Conservation (phyloP, 2,888 invertebrate species). For the Drosophila cognata region DNA sequence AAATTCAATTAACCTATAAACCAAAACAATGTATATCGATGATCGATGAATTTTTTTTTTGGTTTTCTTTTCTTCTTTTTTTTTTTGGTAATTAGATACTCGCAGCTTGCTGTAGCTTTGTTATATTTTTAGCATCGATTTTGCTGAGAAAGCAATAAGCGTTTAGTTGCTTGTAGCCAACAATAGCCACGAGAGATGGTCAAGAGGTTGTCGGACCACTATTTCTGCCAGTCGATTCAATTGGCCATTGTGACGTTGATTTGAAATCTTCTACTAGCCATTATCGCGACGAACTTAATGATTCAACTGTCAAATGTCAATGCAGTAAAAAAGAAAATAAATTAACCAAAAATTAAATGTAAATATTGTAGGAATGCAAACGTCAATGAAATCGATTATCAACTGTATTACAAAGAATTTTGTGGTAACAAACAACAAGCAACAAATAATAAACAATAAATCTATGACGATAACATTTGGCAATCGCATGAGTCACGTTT, state of each 20-base stretch:
- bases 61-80: too few relatives aligned
- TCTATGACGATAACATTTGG: background rate
- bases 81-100: background rate
- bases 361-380: slow-evolving; percentile 2
- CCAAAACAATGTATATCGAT: background rate
- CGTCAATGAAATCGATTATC: background rate
- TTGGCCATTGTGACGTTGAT: background rate
- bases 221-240: slow-evolving; percentile 5
- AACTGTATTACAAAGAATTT: background rate
- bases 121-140: background rate
- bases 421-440: too few relatives aligned
- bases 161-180: background rate
- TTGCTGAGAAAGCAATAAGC: background rate
- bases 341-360: slow-evolving; percentile 8
- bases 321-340: background rate
- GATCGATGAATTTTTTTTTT: too few relatives aligned
- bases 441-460: slow-evolving; percentile 1
- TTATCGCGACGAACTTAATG: slow-evolving; percentile 53
- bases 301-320: slow-evolving; percentile 56
- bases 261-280: background rate
- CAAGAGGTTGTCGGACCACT: background rate
- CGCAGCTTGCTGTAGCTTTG: background rate
- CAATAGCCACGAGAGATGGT: background rate
- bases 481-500: slow-evolving; percentile 6
- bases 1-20: slow-evolving; percentile 1